Conservation (phyloP, 2,888 invertebrate genomes). For the Sarcophaga variegata region DNA sequence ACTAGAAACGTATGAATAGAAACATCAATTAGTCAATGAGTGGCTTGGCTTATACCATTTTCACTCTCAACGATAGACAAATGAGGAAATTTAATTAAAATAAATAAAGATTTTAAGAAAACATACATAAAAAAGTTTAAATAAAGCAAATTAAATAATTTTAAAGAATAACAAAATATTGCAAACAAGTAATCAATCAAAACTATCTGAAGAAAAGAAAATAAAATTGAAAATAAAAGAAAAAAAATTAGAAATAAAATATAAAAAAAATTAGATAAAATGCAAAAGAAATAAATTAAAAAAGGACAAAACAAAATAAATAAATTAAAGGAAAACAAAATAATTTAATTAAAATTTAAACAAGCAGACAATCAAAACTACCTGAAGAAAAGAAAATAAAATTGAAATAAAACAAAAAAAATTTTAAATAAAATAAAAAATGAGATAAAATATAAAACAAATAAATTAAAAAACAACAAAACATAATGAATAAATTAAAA, state of each 20-base stretch:
- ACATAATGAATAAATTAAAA: too few species aligned
- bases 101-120: background rate
- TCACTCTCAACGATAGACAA: too few species aligned
- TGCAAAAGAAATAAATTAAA: background rate
- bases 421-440: background rate
- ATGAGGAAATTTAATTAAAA: conserved; percentile 8
- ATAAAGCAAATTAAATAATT: background rate
- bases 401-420: background rate
- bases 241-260: background rate
- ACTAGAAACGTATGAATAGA: too few species aligned
- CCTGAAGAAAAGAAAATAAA: too few species aligned
- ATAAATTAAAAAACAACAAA: too few species aligned
- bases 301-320: background rate
- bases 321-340: background rate
- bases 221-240: background rate
- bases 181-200: background rate
- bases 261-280: background rate
- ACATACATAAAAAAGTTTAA: background rate
- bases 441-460: too few species aligned
- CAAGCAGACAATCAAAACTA: too few species aligned
- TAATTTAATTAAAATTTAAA: too few species aligned
- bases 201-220: background rate
- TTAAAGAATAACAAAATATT: background rate
- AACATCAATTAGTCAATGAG: too few species aligned
- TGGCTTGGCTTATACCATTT: too few species aligned